Evolutionary conservation across 2,113 vertebrate genomes (phyloP), one percentile per base, ranked within the genome.

Genomic region (Furnarius figulus): DNA sequence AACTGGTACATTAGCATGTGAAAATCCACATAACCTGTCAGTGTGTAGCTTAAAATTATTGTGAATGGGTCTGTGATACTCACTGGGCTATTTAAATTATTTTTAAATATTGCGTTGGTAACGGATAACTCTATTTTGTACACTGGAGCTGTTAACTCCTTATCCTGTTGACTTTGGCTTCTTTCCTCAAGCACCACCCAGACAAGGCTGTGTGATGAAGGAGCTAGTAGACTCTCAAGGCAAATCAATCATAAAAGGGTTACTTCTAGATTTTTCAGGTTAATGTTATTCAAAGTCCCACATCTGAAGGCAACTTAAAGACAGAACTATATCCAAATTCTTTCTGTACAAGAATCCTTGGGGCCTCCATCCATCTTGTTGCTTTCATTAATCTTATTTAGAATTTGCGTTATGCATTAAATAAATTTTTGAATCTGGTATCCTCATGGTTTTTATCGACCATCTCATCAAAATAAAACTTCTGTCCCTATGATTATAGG

Each of bases 91-190:
- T 80, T 97, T 90, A 96, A 97, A 92, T 79, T 84, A 89, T 93
- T 95, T 97, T 94, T 62, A 16, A 95, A 95, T 85, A 87, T 79
- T 80, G 39, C 70, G 79, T 78, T 87, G 83, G 55, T 94, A 91
- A 96, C 0, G 1, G 66, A 87, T 88, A 82, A 25, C 35, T 89
- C 78, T 88, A 52, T 95, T 97, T 97, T 90, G 94, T 86, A 66
- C 83, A 90, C 67, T 95, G 67, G 59, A 77, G 52, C 65, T 90
- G 81, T 87, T 97, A 95, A 91, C 85, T 96, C 82, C 42, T 83
- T 95, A 75, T 89, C 94, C 71, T 97, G 87, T 96, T 97, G 93
- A 90, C 66, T 93, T 97, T 97, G 93, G 93, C 92, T 96, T 37
- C 40, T 84, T 63, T 67, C 49, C 70, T 80, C 42, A 61, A 7